phyloP scores from a whole-genome alignment of 92 coral and sea anemone species.

The Porites lobata region DNA sequence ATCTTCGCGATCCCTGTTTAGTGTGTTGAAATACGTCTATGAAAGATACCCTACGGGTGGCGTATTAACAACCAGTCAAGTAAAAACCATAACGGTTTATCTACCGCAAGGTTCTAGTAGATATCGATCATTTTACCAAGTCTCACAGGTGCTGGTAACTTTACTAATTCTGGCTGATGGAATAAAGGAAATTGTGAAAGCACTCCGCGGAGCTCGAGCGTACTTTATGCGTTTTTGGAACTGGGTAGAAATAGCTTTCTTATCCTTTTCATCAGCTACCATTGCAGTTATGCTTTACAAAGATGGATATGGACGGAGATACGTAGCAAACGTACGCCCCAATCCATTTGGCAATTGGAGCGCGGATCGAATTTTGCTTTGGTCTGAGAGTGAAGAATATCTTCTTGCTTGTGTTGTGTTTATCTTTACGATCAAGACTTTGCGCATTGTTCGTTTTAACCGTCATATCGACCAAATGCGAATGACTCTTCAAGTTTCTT shows the following conservation, averaged over 20 bases:
- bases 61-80: slow-evolving; percentile 37
- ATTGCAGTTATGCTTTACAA: slow-evolving; percentile 76
- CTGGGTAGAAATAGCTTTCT: slow-evolving; percentile 80
- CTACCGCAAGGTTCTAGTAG: slow-evolving; percentile 60
- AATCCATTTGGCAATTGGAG: slow-evolving; percentile 83
- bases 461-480: slow-evolving; percentile 77
- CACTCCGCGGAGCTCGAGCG: slow-evolving; percentile 58
- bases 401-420: slow-evolving; percentile 76
- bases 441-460: slow-evolving; percentile 78
- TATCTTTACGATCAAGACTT: slow-evolving; percentile 75
- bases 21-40: slow-evolving; percentile 70
- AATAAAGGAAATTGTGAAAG: slow-evolving; percentile 69
- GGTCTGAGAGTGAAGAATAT: slow-evolving; percentile 73
- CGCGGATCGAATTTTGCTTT: slow-evolving; percentile 71
- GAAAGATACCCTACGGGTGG: slow-evolving; percentile 86
- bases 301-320: slow-evolving; percentile 68
- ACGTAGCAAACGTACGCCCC: slow-evolving; percentile 72
- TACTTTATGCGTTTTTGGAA: slow-evolving; percentile 81
- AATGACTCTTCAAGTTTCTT: slow-evolving; percentile 74
- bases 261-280: slow-evolving; percentile 52
- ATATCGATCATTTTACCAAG: slow-evolving; percentile 57
- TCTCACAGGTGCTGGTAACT: slow-evolving; percentile 67
- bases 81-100: slow-evolving; percentile 73
- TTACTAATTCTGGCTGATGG: slow-evolving; percentile 57
- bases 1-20: slow-evolving; percentile 73